A percentile compares a stretch with the other conserved stretches of the same genome.
Conservation (phyloP, 92 coral and sea anemone genomes). For the Desmophyllum pertusum region DNA sequence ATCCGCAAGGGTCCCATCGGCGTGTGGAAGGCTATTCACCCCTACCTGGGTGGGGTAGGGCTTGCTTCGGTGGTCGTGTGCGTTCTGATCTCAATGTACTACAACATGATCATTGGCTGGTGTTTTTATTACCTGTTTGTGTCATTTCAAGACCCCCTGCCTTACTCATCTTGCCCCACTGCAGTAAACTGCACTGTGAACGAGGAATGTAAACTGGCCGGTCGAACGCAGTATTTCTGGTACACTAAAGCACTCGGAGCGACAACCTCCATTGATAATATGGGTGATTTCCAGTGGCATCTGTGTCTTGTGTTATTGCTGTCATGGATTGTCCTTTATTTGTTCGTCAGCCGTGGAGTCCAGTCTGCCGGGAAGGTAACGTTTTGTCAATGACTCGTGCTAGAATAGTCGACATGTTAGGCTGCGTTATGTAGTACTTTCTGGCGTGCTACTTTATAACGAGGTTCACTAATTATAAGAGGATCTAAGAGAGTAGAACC, state of each 20-base stretch:
- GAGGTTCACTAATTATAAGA: not conserved
- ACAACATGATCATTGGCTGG: slow-evolving; percentile 96
- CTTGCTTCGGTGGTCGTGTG: slow-evolving; percentile 88
- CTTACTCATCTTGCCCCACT: slow-evolving; percentile 73
- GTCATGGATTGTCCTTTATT: slow-evolving; percentile 81
- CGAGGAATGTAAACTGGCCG: slow-evolving; percentile 81
- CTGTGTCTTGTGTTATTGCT: slow-evolving; percentile 74
- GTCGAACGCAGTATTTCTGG: slow-evolving; percentile 90
- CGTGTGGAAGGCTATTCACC: slow-evolving; percentile 94
- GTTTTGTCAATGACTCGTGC: not conserved
- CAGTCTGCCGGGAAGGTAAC: slow-evolving; percentile 91
- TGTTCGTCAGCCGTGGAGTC: slow-evolving; percentile 90
- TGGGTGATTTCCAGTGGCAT: slow-evolving; percentile 91
- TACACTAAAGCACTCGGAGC: slow-evolving; percentile 77
- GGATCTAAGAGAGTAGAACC: not conserved
- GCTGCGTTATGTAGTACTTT: not conserved
- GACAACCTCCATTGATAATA: slow-evolving; percentile 67
- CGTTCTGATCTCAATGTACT: slow-evolving; percentile 80
- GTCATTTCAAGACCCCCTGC: slow-evolving; percentile 83
- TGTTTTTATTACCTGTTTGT: slow-evolving; percentile 86
- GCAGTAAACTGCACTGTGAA: slow-evolving; percentile 41
- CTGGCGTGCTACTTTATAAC: not conserved
- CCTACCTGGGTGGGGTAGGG: slow-evolving; percentile 97
- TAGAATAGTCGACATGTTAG: not conserved
- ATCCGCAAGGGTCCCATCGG: slow-evolving; percentile 93